Evolutionary conservation across 2,797 vertebrate species (phyloP).

Genomic region (Aselliscus stoliczkanus): DNA sequence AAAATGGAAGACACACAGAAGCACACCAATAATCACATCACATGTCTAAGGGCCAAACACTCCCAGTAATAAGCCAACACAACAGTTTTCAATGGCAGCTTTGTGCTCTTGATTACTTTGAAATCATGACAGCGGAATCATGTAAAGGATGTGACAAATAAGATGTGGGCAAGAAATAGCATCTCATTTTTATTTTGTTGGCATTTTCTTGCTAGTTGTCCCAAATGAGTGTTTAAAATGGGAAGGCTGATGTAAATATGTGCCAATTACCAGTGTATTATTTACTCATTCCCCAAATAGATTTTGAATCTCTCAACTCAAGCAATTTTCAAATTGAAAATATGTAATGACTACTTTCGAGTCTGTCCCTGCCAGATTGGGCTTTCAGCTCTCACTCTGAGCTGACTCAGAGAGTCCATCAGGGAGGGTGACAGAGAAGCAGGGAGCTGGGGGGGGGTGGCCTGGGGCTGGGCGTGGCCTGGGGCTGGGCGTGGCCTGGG

Average conservation of each 20-base stretch:
- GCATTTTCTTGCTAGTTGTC: background rate
- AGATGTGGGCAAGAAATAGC: background rate
- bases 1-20: background rate
- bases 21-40: too few relatives aligned
- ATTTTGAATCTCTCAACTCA: slow-evolving; percentile 42
- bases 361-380: slow-evolving; percentile 29
- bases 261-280: slow-evolving; percentile 46
- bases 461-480: background rate
- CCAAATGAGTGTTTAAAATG: slow-evolving; percentile 26
- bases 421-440: background rate
- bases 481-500: background rate
- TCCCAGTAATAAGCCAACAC: too few relatives aligned
- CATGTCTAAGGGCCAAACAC: background rate
- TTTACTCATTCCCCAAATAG: slow-evolving; percentile 54
- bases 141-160: background rate
- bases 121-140: background rate
- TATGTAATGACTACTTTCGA: slow-evolving; percentile 60
- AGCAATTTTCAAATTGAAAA: slow-evolving; percentile 55
- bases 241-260: slow-evolving; percentile 39
- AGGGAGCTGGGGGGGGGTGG: background rate
- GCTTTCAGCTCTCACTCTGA: background rate
- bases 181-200: slow-evolving; percentile 20
- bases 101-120: background rate
- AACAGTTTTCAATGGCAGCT: background rate
- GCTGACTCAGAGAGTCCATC: slow-evolving; percentile 25